Evolutionary conservation across 1,140 invertebrate genomes (phyloP).

Genomic region (Drosophila sproati): DNA sequence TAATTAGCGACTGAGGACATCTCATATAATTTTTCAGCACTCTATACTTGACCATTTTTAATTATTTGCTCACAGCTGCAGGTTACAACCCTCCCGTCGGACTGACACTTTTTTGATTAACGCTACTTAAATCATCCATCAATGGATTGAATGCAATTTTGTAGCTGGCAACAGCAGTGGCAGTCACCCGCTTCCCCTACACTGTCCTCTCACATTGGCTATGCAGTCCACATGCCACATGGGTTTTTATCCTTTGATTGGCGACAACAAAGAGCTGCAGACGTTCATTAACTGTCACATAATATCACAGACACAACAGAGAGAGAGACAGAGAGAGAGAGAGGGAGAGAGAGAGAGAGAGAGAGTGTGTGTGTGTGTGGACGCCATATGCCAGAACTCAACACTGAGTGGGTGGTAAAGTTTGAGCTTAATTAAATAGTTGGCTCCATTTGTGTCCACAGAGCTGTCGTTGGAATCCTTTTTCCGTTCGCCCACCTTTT

Average conservation of each 20-base stretch:
- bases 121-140: conserved; percentile 59
- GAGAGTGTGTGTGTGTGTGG: not conserved
- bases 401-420: conserved; percentile 9
- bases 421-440: conserved; percentile 67
- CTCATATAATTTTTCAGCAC: too few species aligned
- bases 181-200: not conserved
- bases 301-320: conserved; percentile 38
- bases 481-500: conserved; percentile 4
- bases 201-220: conserved; percentile 15
- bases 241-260: conserved; percentile 57
- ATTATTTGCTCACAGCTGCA: too few species aligned
- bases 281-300: conserved; percentile 78
- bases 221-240: conserved; percentile 58
- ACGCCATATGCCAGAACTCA: conserved; percentile 61
- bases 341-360: not conserved
- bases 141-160: conserved; percentile 61
- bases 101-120: conserved; percentile 1
- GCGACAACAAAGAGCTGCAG: conserved; percentile 61
- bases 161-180: not conserved
- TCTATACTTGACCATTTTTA: too few species aligned
- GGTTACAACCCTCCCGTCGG: too few species aligned
- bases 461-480: conserved; percentile 31
- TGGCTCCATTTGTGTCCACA: conserved; percentile 14
- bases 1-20: too few species aligned
- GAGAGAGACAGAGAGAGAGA: not conserved